Base-by-base conservation (phyloP, 1,140 invertebrate species). In the Pogonus chalceus region DNA sequence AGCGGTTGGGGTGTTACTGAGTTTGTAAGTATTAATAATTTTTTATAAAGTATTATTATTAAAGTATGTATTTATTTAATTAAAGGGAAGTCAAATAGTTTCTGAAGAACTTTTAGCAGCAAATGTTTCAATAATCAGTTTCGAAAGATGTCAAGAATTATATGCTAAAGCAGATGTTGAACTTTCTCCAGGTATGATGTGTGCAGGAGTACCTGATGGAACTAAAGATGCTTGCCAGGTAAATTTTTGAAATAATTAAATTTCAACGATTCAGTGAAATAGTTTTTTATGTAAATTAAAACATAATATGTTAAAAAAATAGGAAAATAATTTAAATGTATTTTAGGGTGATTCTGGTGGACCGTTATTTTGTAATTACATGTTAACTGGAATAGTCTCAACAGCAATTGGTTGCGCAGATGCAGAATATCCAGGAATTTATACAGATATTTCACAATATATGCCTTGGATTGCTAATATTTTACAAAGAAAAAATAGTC, bases 1-100 rank as follows among this genome's bases (percentile, higher is more conserved):
- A 59, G 52, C 37, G 60, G 60, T 21, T 61, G 60, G 60, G 60
- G 60, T 35, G 51, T 56, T 35, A 20, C 53, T 52, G 26, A 52
- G 52, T 53, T 51, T 52, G 60, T 59, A 58, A 61, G 55, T 54
- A 51, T 14, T 20, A 49, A 46, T 31, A 14, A 31, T 31, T 31
- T n/a, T 7, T 31, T 31, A 31, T 31, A 31, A 31, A 7, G 14
- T 14, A 31, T 7, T 14, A 31, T 4, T 31, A 31, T 31, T 31
- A 14, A 7, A 31, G 26, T 31, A 31, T 31, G 26, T 14, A 31
- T 31, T 31, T 31, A 14, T 31, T 31, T 31, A 4, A 7, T 7
- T 31, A n/a, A 7, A 31, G 26, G 26, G 26, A 31, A 14, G 14
- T 14, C 26, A 31, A 14, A 14, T 7, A 4, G 7, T 14, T 7